Evolutionary conservation across 1,140 invertebrate genomes (phyloP).

Genomic region (Drosophila yakuba): DNA sequence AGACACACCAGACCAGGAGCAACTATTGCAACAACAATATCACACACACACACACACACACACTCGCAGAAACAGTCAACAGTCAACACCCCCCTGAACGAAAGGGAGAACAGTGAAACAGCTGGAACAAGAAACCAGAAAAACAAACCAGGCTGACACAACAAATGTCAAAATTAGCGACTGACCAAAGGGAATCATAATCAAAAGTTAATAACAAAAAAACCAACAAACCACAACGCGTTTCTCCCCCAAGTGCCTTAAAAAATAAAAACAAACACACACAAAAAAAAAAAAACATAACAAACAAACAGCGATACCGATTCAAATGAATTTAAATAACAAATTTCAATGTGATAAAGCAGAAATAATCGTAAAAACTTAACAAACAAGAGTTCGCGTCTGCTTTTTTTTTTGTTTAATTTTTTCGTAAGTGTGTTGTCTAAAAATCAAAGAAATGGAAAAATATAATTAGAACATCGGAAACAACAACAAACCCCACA

Average conservation of each 20-base stretch:
- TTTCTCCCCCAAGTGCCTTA: slow-evolving; percentile 59
- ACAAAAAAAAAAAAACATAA: neutral
- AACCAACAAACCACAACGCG: slow-evolving; percentile 1
- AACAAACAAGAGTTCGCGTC: slow-evolving; percentile 3
- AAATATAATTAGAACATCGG: slow-evolving; percentile 24
- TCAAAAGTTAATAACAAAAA: slow-evolving; percentile 9
- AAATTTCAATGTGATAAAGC: slow-evolving; percentile 5
- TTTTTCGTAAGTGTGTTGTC: slow-evolving; percentile 27
- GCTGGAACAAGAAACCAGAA: slow-evolving; percentile 30
- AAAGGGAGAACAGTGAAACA: slow-evolving; percentile 37
- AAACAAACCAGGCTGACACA: slow-evolving; percentile 26
- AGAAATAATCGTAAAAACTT: neutral
- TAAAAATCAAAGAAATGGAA: slow-evolving; percentile 11
- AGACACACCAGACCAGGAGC: slow-evolving; percentile 3
- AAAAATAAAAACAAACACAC: slow-evolving; percentile 3
- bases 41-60: slow-evolving; percentile 26
- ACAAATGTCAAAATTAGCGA: slow-evolving; percentile 29
- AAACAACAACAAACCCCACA: neutral
- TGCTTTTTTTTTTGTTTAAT: neutral
- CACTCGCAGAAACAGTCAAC: slow-evolving; percentile 11
- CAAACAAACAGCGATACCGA: slow-evolving; percentile 6
- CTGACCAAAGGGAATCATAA: slow-evolving; percentile 17
- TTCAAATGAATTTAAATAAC: slow-evolving; percentile 1
- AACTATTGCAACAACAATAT: neutral
- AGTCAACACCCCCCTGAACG: slow-evolving; percentile 1